phyloP scores from a whole-genome alignment of 2,888 invertebrate species.

The Biston betularia region DNA sequence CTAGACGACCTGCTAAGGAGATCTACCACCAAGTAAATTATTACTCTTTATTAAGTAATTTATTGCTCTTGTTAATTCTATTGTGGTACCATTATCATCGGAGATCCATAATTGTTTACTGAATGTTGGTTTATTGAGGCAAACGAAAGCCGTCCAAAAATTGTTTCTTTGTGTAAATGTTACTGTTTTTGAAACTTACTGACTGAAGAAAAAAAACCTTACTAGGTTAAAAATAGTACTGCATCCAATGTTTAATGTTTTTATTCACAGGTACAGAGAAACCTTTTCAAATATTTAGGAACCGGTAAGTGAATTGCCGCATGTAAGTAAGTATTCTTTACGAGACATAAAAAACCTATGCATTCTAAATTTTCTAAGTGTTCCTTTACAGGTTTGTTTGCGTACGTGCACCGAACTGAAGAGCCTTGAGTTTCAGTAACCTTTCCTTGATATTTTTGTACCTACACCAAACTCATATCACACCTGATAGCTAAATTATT shows the following conservation, averaged over 20 bases:
- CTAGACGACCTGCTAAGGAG: no score
- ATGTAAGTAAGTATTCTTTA: constrained; percentile 59
- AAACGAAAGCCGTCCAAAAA: no score
- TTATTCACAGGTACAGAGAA: constrained; percentile 36
- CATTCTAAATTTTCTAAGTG: constrained; percentile 58
- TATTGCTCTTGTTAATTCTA: no score
- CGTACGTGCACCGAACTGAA: neutral
- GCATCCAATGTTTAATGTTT: neutral
- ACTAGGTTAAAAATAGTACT: neutral
- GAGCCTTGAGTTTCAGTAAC: neutral
- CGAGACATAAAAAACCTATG: constrained; percentile 62
- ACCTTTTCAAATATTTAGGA: constrained; percentile 59
- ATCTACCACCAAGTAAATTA: no score
- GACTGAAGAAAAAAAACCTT: neutral
- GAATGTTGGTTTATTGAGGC: no score
- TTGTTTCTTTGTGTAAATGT: no score
- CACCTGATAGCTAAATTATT: no score
- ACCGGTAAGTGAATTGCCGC: constrained; percentile 57
- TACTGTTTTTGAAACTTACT: neutral
- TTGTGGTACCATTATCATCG: no score
- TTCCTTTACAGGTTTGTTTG: constrained; percentile 15
- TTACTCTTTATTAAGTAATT: no score
- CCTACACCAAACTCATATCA: neutral
- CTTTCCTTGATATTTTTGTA: constrained; percentile 1
- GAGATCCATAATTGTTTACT: no score